These are phyloP conservation scores for Drosophila tani DNA, from an alignment of 1,140 invertebrate species.

Conservation along the genomic window DNA sequence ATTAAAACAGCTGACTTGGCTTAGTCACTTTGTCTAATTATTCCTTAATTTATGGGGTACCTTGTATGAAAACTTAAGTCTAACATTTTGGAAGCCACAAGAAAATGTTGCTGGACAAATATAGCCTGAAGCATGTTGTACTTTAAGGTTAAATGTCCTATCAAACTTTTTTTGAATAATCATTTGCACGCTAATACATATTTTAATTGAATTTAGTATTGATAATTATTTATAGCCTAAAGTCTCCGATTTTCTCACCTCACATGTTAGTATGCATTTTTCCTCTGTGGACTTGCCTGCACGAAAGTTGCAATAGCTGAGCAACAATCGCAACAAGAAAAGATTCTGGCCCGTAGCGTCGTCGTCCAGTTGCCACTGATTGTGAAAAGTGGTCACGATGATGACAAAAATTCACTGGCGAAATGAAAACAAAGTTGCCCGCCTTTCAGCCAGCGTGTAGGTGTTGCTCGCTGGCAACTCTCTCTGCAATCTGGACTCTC, in stretches of 20 bases:
- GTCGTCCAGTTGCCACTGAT: conserved; percentile 55
- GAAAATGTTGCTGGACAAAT: no score
- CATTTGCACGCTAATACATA: no score
- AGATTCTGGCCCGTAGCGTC: conserved; percentile 56
- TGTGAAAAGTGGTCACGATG: conserved; percentile 80
- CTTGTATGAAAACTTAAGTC: background rate
- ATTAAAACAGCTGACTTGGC: no score
- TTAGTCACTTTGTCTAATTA: no score
- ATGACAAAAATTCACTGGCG: conserved; percentile 79
- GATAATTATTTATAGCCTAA: no score
- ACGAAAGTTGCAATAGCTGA: conserved; percentile 56
- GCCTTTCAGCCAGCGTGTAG: conserved; percentile 26
- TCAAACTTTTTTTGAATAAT: no score
- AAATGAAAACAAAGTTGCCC: conserved; percentile 79
- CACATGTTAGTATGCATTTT: background rate
- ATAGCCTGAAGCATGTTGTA: no score
- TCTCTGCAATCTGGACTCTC: conserved; percentile 16
- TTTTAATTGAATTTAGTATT: no score
- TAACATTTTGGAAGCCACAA: background rate
- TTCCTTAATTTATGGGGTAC: background rate
- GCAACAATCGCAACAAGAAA: conserved; percentile 56
- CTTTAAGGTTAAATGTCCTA: no score
- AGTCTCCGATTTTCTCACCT: no score
- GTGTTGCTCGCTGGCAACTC: conserved; percentile 37
- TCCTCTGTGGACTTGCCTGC: background rate